Evolutionary conservation across 2,888 invertebrate species (phyloP), one percentile per base, ranked within the genome.

Genomic region (Eupithecia subumbrata): DNA sequence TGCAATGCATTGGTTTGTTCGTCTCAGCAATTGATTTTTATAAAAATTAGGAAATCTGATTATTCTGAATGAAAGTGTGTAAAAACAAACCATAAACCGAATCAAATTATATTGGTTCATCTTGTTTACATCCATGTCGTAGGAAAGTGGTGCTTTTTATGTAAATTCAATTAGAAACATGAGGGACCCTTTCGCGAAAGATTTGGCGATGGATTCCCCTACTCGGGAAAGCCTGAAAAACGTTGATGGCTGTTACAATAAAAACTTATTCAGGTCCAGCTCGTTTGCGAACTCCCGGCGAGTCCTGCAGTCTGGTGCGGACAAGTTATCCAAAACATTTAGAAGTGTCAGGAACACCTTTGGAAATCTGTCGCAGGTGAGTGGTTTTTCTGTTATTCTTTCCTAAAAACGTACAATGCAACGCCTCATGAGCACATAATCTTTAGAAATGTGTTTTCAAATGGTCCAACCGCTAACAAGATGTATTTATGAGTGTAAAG

Each of bases 301-400:
- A 84, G 96, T 95, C 66, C 89, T 97, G 69, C 95, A 96, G 82
- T 96, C 95, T 69, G 96, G 97, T 45, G 96, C 96, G 16, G 96
- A 97, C 80, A 96, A 96, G 87, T 95, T 97, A 78, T 95, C 96
- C 1, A 96, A 95, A 87, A 96, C 97, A 0, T 95, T 97, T 82
- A 96, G 96, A 76, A 96, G 95, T 79, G 96, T 97, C 34, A 92
- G 96, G 82, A 96, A 96, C 75, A 96, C 96, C 25, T 95, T 97
- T 79, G 97, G 96, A 18, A 96, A 96, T 76, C 91, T 97, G 79
- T 96, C 97, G 69, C 97, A 97, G 95, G 97, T 97, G 85, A 73
- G 72, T 30, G 16, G 40, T 72, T 64, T 71, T 48, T 72, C 52
- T 40, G 9, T 9, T 74, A 14, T 43, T 64, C 4, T 64, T 63